Percentiles rank a stretch among this genome's conserved stretches.
Evolutionary conservation across 2,797 vertebrate species (phyloP).

Genomic region (Rhabdomys pumilio): DNA sequence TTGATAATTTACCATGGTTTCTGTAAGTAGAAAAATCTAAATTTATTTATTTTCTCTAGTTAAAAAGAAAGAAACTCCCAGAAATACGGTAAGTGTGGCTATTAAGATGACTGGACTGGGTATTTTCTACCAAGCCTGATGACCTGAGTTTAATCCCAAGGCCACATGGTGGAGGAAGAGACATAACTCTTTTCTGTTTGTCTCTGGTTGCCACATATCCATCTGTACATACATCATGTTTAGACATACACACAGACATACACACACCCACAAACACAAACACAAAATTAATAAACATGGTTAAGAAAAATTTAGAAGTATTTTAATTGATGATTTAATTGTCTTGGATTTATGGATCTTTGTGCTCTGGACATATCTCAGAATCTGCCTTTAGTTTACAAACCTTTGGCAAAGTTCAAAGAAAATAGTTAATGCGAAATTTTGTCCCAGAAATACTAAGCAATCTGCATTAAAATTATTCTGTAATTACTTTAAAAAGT

Average conservation of each 20-base stretch:
- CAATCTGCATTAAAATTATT: neutral
- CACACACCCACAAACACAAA: neutral
- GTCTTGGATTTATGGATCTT: neutral
- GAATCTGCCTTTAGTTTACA: slow-evolving; percentile 22
- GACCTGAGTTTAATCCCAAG: neutral
- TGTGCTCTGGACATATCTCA: neutral
- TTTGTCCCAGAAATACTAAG: neutral
- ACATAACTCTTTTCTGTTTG: neutral
- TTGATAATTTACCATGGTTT: slow-evolving; percentile 19
- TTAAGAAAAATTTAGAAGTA: slow-evolving; percentile 1
- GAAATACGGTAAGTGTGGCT: neutral
- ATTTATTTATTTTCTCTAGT: neutral
- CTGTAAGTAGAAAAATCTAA: neutral
- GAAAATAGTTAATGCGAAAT: neutral
- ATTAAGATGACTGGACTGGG: neutral
- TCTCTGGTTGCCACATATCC: neutral
- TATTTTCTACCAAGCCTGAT: neutral
- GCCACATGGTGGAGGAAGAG: neutral
- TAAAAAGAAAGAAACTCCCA: neutral
- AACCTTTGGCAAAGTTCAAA: neutral
- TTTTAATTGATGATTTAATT: neutral
- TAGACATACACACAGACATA: neutral
- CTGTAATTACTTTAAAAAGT: slow-evolving; percentile 20
- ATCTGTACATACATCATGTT: neutral
- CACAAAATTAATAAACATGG: neutral